These are phyloP conservation scores for Apotomis betuletana DNA, from an alignment of 2,888 invertebrate species.

Conservation along the genomic window DNA sequence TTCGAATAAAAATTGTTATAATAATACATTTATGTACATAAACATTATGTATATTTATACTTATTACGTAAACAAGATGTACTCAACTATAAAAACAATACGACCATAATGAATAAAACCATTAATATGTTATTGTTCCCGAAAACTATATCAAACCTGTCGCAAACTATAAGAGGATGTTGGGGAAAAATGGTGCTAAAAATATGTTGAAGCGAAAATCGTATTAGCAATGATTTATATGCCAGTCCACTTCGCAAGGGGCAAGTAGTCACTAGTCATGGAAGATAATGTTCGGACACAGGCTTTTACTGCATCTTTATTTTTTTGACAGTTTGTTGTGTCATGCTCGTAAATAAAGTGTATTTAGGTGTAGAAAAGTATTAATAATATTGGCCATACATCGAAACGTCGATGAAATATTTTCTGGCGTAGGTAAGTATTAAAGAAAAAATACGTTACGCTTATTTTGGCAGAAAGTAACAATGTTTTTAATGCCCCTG, in stretches of 20 bases:
- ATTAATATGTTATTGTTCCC: constrained; percentile 1
- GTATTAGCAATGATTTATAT: constrained; percentile 80
- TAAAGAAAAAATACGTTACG: neutral
- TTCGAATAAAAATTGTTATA: too few species aligned
- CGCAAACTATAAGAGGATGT: constrained; percentile 28
- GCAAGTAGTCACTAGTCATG: constrained; percentile 72
- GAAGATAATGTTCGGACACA: constrained; percentile 74
- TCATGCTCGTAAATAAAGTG: constrained; percentile 39
- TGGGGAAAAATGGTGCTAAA: constrained; percentile 53
- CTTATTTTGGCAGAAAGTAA: constrained; percentile 21
- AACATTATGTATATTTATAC: too few species aligned
- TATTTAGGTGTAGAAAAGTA: constrained; percentile 18
- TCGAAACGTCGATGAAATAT: neutral
- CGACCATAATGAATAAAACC: neutral
- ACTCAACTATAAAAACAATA: neutral
- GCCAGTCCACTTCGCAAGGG: constrained; percentile 63
- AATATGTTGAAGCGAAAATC: constrained; percentile 74
- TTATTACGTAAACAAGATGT: too few species aligned
- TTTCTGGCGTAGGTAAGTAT: neutral
- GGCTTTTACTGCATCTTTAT: constrained; percentile 50
- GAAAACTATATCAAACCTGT: constrained; percentile 22
- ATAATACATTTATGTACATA: too few species aligned
- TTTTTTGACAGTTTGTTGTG: constrained; percentile 39
- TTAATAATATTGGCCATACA: constrained; percentile 19
- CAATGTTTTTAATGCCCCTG: too few species aligned